phyloP scores from a whole-genome alignment of 2,888 invertebrate species.

The Mythimna albipuncta region DNA sequence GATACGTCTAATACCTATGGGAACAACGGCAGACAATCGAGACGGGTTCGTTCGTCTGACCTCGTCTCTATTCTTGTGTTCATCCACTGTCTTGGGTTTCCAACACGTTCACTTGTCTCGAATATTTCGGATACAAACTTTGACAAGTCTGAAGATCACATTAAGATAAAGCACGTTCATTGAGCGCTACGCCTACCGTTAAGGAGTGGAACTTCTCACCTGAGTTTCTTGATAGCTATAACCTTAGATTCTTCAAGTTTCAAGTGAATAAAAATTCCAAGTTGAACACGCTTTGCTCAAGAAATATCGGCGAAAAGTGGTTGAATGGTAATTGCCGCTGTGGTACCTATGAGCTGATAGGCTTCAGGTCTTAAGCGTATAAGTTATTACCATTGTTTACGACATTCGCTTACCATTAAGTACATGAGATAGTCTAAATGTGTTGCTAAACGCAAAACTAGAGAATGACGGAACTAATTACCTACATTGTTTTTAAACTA shows the following conservation, averaged over 20 bases:
- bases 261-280: neutral
- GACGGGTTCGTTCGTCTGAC: slow-evolving; percentile 43
- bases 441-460: too few relatives aligned
- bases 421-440: too few relatives aligned
- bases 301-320: neutral
- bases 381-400: neutral
- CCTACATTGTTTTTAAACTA: too few relatives aligned
- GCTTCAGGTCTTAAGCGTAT: neutral
- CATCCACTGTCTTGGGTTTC: slow-evolving; percentile 41
- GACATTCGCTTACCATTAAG: neutral
- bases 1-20: slow-evolving; percentile 13
- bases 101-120: slow-evolving; percentile 35
- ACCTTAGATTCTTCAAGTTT: neutral
- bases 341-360: neutral
- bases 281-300: neutral
- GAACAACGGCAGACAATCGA: slow-evolving; percentile 41
- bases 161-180: slow-evolving; percentile 2
- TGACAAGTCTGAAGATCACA: slow-evolving; percentile 3
- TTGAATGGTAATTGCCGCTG: neutral
- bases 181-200: neutral
- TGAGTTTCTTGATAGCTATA: neutral
- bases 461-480: too few relatives aligned
- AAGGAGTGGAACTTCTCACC: neutral
- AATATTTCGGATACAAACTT: slow-evolving; percentile 28
- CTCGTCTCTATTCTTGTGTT: slow-evolving; percentile 60